A percentile compares a stretch with the other conserved stretches of the same genome.
phyloP scores from a whole-genome alignment of 1,140 invertebrate genomes.

The Lycorma delicatula region DNA sequence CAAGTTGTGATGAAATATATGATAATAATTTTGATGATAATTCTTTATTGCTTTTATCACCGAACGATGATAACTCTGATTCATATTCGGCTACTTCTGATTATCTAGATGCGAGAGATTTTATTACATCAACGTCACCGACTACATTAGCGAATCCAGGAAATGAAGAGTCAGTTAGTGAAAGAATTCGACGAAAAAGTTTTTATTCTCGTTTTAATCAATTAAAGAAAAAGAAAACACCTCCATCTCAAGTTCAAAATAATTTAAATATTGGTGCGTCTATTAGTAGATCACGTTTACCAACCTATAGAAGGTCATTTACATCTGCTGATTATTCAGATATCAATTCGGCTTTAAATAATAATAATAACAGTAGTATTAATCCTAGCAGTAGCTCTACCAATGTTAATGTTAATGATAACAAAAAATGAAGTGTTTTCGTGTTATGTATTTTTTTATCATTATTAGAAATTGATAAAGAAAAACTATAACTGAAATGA shows the following conservation, averaged over 20 bases:
- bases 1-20: conserved; percentile 14
- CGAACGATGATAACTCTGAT: conserved; percentile 49
- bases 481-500: too few species aligned
- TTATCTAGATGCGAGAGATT: conserved; percentile 36
- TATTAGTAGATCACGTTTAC: conserved; percentile 1
- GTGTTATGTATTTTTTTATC: too few species aligned
- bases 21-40: conserved; percentile 11
- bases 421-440: too few species aligned
- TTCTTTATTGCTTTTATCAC: conserved; percentile 41
- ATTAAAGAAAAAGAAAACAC: conserved; percentile 41
- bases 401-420: too few species aligned
- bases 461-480: too few species aligned
- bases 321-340: too few species aligned
- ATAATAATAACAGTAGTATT: too few species aligned
- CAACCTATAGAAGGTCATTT: conserved; percentile 11
- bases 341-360: too few species aligned
- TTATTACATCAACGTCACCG: conserved; percentile 35
- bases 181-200: conserved; percentile 77
- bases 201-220: conserved; percentile 83
- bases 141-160: conserved; percentile 39
- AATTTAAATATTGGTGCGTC: background rate
- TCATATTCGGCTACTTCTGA: conserved; percentile 60
- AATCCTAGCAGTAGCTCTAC: too few species aligned
- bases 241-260: background rate
- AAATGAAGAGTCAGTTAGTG: conserved; percentile 64